Evolutionary conservation across 2,797 vertebrate species (phyloP).

Genomic region (Netta rufina): DNA sequence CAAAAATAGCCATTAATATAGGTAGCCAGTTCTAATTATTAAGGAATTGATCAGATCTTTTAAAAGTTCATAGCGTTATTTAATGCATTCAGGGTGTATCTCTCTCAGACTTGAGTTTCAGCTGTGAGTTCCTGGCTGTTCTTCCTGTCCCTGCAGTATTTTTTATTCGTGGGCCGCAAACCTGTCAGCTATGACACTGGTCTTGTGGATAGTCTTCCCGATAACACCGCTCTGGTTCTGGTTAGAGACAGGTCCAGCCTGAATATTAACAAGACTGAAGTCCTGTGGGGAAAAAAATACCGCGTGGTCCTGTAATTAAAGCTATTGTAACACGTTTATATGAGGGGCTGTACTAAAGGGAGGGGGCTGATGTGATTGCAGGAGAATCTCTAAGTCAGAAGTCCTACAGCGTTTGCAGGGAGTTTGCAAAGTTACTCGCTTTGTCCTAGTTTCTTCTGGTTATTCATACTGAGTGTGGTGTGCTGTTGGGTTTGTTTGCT

Average conservation of each 20-base stretch:
- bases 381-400: neutral
- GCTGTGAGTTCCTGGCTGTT: neutral
- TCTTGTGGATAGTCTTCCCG: neutral
- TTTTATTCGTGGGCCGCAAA: accelerated
- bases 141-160: neutral
- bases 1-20: neutral
- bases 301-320: neutral
- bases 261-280: neutral
- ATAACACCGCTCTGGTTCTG: neutral
- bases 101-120: neutral
- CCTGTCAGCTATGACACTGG: neutral
- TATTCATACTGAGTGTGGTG: neutral
- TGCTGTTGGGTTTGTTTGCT: neutral
- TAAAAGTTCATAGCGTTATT: neutral
- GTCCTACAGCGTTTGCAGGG: neutral
- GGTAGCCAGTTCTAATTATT: neutral
- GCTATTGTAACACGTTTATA: neutral
- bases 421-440: neutral
- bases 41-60: neutral
- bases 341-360: no score
- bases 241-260: neutral
- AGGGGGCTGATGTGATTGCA: neutral
- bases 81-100: neutral
- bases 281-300: neutral
- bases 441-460: conserved; percentile 8